A percentile compares a stretch with the other conserved stretches of the same genome.
Evolutionary conservation across 2,888 invertebrate genomes (phyloP).

Genomic region (Tinea trinotella): DNA sequence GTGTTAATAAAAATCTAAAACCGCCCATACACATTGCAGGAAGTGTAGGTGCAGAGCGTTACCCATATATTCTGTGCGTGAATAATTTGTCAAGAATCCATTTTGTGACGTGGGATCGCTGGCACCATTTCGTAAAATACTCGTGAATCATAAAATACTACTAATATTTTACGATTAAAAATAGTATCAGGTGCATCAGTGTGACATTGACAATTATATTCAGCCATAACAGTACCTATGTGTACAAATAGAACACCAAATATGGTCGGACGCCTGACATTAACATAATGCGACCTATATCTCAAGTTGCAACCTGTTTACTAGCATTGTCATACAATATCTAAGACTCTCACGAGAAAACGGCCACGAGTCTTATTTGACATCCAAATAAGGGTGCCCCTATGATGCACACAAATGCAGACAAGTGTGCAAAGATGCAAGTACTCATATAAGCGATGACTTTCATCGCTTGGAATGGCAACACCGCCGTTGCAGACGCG

Average conservation of each 20-base stretch:
- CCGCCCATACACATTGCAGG: background rate
- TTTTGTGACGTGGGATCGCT: constrained; percentile 30
- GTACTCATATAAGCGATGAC: constrained; percentile 42
- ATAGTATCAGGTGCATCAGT: background rate
- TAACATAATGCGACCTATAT: constrained; percentile 11
- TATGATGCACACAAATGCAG: background rate
- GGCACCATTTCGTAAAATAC: constrained; percentile 41
- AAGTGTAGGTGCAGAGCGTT: background rate
- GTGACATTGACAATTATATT: background rate
- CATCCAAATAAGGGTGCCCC: constrained; percentile 41
- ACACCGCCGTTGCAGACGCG: constrained; percentile 41
- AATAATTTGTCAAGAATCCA: constrained; percentile 36
- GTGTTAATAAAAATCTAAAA: too few species aligned
- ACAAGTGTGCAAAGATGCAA: constrained; percentile 13
- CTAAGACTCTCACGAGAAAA: constrained; percentile 42
- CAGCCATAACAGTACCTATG: background rate
- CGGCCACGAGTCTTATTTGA: constrained; percentile 34
- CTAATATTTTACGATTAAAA: background rate
- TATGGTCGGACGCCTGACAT: background rate
- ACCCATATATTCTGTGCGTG: constrained; percentile 20
- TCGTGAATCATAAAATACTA: constrained; percentile 35
- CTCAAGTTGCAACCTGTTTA: constrained; percentile 5
- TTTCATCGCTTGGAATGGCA: constrained; percentile 65
- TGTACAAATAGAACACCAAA: background rate
- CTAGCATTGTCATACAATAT: background rate